Evolutionary conservation across 2,113 vertebrate genomes (phyloP), one percentile per base, ranked within the genome.

Genomic region (Pica pica): DNA sequence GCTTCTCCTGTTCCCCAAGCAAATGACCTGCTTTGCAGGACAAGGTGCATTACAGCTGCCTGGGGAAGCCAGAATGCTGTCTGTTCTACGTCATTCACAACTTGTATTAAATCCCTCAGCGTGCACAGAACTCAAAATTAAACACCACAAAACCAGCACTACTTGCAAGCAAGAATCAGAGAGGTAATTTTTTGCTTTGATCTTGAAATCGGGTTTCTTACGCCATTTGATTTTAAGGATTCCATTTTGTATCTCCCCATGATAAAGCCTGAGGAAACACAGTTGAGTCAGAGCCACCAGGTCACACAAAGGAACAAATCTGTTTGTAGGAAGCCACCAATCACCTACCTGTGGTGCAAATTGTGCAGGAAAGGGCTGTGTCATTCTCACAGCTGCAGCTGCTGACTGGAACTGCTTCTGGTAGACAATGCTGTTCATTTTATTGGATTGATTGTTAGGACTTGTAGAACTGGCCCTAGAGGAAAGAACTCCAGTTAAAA

Each of bases 381-480:
- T 96, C 98, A 99, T 99, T 78, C 99, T 98, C 97, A 99, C 99
- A 31, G 98, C 98, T 10, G 99, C 98, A 90, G 98, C 98, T 88
- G 98, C 82, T 47, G 99, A 98, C 96, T 98, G 99, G 95, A 99
- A 99, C 96, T 99, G 99, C 98, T 99, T 99, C 98, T 99, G 99
- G 98, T 99, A 99, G 46, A 99, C 97, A 97, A 99, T 98, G 97
- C 98, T 99, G 98, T 99, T 99, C 97, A 99, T 99, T 98, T 99
- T 99, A 98, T 99, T 99, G 95, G 99, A 99, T 97, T 99, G 99
- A 97, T 98, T 99, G 96, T 98, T 99, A 21, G 99, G 99, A 97
- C 99, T 99, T n/a, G 99, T 99, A 93, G 99, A 99, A 97, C 98
- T 99, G 59, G 98, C 99, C 98, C 99, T 99, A 94, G 75, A 86